Conservation (phyloP, 2,797 vertebrate genomes). For the Triplophysa bombifrons region DNA sequence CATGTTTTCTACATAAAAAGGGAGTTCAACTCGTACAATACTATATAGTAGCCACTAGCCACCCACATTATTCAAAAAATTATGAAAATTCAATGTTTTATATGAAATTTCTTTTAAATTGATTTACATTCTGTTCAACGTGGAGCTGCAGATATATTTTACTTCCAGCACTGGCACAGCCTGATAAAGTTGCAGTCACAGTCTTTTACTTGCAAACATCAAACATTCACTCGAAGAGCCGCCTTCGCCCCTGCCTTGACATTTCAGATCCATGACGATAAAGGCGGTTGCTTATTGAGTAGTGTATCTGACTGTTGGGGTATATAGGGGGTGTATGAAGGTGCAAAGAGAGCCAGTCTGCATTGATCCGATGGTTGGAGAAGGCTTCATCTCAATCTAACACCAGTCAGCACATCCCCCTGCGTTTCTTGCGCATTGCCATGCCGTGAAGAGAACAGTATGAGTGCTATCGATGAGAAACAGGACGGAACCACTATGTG, state of each 20-base stretch:
- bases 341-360: slow-evolving; percentile 36
- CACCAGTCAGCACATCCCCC: slow-evolving; percentile 6
- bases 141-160: background rate
- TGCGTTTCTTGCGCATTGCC: slow-evolving; percentile 1
- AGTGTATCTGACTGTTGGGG: slow-evolving; percentile 45
- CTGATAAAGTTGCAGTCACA: slow-evolving; percentile 11
- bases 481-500: background rate
- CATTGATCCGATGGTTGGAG: slow-evolving; percentile 44
- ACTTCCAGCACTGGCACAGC: background rate
- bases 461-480: background rate
- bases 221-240: slow-evolving; percentile 23
- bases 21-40: background rate
- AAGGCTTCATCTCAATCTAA: slow-evolving; percentile 43
- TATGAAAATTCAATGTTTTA: background rate
- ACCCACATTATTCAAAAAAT: background rate
- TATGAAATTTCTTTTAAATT: slow-evolving; percentile 10
- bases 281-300: slow-evolving; percentile 33
- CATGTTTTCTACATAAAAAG: background rate
- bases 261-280: slow-evolving; percentile 37
- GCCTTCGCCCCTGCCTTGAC: slow-evolving; percentile 18
- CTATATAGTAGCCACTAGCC: background rate
- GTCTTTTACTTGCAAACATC: slow-evolving; percentile 24
- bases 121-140: background rate
- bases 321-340: slow-evolving; percentile 47
- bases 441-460: background rate